Evolutionary conservation across 2,888 invertebrate species (phyloP).

Genomic region (Nemapogon koenigi): DNA sequence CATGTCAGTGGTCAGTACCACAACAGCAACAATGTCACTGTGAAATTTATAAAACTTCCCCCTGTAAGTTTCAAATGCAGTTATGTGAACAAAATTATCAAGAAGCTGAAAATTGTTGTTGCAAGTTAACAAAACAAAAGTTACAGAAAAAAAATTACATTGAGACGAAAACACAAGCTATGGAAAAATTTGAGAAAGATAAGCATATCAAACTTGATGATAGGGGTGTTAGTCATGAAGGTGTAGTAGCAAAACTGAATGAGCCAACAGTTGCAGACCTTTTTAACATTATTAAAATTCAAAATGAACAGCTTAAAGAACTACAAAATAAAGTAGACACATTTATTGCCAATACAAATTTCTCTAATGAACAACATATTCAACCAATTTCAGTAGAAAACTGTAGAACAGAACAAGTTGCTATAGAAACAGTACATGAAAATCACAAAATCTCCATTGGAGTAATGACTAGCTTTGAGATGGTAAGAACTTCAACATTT

Average conservation of each 20-base stretch:
- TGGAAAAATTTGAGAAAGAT: constrained; percentile 39
- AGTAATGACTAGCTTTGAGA: constrained; percentile 76
- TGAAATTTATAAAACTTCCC: no score
- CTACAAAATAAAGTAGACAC: constrained; percentile 71
- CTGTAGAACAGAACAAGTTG: constrained; percentile 32
- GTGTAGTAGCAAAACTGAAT: constrained; percentile 36
- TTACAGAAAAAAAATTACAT: no score
- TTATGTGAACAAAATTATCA: no score
- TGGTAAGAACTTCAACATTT: constrained; percentile 54
- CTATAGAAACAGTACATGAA: constrained; percentile 35
- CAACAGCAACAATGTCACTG: no score
- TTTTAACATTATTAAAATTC: constrained; percentile 69
- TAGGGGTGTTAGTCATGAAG: constrained; percentile 35
- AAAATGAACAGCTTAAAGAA: constrained; percentile 70
- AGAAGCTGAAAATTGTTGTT: no score
- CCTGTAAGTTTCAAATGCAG: no score
- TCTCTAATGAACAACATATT: constrained; percentile 22
- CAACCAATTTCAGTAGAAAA: constrained; percentile 26
- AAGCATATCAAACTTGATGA: constrained; percentile 23
- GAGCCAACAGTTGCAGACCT: constrained; percentile 67
- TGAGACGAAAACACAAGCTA: constrained; percentile 41
- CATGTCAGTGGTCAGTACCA: no score
- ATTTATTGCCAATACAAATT: constrained; percentile 49
- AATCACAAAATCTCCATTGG: constrained; percentile 70
- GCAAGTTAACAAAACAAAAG: no score